Conservation (phyloP, 2,113 vertebrate species). For the Semnornis frantzii region DNA sequence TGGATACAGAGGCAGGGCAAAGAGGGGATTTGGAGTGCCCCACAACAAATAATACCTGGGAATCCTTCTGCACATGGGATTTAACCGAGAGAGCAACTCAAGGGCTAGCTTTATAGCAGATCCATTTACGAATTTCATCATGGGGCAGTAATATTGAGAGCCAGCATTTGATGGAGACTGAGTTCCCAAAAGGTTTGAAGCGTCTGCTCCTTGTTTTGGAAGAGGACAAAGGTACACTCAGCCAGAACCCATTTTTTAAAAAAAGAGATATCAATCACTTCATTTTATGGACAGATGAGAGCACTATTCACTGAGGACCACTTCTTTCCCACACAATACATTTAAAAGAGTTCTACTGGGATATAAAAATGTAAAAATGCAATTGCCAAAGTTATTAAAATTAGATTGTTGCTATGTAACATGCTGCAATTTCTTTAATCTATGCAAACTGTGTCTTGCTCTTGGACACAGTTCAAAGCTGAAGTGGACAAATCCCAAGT, state of each 20-base stretch:
- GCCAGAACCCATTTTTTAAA: background rate
- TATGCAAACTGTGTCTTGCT: background rate
- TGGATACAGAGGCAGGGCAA: no score
- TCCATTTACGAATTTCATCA: background rate
- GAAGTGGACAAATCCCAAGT: background rate
- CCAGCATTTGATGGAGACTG: background rate
- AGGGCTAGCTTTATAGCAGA: background rate
- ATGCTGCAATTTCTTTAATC: background rate
- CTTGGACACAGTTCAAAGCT: background rate
- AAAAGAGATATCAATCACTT: background rate
- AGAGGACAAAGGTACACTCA: background rate
- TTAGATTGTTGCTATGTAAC: background rate
- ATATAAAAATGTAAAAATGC: background rate
- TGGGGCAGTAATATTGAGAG: background rate
- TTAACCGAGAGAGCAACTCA: background rate
- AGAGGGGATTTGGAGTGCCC: no score
- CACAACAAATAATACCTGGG: background rate
- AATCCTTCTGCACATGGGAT: fast-evolving
- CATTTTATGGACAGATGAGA: background rate
- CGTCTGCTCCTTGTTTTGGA: no score
- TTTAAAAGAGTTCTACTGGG: background rate
- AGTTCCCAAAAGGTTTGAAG: background rate
- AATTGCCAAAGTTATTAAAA: conserved; percentile 2
- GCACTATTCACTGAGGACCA: background rate
- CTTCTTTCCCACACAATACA: background rate